Base-by-base conservation (phyloP, 1,140 invertebrate species). In the Globodera rostochiensis region DNA sequence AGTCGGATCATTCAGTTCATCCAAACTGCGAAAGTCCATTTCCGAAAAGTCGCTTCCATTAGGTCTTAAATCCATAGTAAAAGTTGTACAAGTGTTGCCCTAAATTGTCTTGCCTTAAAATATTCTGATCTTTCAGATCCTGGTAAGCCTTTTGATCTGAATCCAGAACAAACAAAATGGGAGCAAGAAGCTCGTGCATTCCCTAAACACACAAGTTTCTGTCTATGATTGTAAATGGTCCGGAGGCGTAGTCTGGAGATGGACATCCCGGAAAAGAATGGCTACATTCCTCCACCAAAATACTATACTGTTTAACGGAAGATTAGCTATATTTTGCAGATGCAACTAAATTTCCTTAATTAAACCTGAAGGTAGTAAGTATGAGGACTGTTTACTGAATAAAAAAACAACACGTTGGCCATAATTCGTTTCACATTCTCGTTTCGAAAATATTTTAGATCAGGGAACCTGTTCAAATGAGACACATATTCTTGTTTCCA, bases 151-250 rank as follows among this genome's bases (percentile, higher is more conserved):
- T 92, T 81, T 93, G 93, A 90, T 95, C 94, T 85, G 91, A 92
- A 86, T 94, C 92, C 36, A 94, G 90, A 6, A 94, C 93, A 88
- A 93, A 94, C 60, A 95, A 90, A 64, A 94, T 88, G 0, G 94
- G 94, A 8, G 94, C 94, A 74, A 95, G 90, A 75, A 95, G 92
- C 89, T 95, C 94, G 90, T 94, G 94, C 94, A 95, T 95, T n/a
- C 94, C 94, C 91, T 93, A 87, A 83, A 78, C 45, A 80, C 70
- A 85, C 74, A 36, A 36, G 36, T 36, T 36, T 3, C 36, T 36
- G 36, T 1, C 36, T 36, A 36, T 36, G 36, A 2, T 36, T 36
- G 2, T 0, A 36, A 3, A 36, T 36, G 1, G 36, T 36, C 36
- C 36, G 1, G 36, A 36, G 36, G 36, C 25, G 25, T 36, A 36